These are phyloP conservation scores for Drosophila acutilabella DNA, from an alignment of 2,888 invertebrate genomes.

Conservation along the genomic window DNA sequence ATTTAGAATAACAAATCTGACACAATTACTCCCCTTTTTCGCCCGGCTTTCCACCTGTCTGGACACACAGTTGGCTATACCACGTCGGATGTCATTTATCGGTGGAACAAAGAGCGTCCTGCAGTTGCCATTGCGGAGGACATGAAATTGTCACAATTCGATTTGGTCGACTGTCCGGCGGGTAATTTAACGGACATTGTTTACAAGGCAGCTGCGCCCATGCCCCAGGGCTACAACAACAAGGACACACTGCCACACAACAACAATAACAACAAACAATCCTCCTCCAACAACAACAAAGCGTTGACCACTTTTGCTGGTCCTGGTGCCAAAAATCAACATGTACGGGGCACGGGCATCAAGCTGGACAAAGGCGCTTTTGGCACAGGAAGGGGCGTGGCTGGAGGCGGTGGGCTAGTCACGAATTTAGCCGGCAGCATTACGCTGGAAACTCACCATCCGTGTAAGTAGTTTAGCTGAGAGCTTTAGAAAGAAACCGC, in stretches of 20 bases:
- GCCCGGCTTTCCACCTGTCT: neutral
- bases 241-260: constrained; percentile 53
- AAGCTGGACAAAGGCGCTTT: constrained; percentile 79
- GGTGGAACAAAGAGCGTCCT: constrained; percentile 90
- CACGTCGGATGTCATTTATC: constrained; percentile 90
- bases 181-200: constrained; percentile 88
- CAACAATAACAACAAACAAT: constrained; percentile 10
- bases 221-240: constrained; percentile 59
- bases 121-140: constrained; percentile 91
- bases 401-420: constrained; percentile 46
- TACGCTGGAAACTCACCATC: constrained; percentile 74
- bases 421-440: constrained; percentile 63
- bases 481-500: no score
- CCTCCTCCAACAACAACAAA: constrained; percentile 54
- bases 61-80: constrained; percentile 89
- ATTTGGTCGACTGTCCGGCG: constrained; percentile 90
- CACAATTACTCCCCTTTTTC: neutral
- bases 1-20: constrained; percentile 46
- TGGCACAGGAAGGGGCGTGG: constrained; percentile 62
- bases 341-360: constrained; percentile 80
- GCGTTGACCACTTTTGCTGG: constrained; percentile 75
- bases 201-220: constrained; percentile 82
- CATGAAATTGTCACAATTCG: constrained; percentile 94
- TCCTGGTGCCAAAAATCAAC: constrained; percentile 80
- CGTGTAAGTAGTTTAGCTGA: constrained; percentile 65